phyloP scores from a whole-genome alignment of 2,888 invertebrate genomes.

The Elmis aenea region DNA sequence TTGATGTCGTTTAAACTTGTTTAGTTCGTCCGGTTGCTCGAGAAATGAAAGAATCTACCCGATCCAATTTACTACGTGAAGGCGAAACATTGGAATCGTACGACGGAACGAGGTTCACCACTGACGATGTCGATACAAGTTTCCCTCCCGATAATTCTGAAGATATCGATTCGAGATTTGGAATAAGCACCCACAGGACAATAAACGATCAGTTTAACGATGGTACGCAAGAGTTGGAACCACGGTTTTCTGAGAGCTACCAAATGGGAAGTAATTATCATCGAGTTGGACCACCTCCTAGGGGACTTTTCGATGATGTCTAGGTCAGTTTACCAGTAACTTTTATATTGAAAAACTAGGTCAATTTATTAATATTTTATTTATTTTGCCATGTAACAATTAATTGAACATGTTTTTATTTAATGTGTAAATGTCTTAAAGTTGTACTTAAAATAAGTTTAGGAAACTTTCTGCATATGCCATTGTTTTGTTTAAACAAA shows the following conservation, averaged over 20 bases:
- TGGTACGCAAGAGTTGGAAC: conserved; percentile 38
- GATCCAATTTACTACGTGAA: conserved; percentile 72
- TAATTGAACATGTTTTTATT: no score
- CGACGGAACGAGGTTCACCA: conserved; percentile 46
- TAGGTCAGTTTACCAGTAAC: conserved; percentile 44
- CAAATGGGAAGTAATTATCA: conserved; percentile 38
- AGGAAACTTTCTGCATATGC: no score
- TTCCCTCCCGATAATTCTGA: conserved; percentile 41
- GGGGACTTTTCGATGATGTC: conserved; percentile 80
- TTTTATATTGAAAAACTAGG: no score
- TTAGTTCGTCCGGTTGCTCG: conserved; percentile 51
- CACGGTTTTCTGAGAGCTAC: conserved; percentile 42
- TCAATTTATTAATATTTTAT: no score
- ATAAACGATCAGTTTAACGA: conserved; percentile 40
- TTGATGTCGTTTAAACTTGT: no score
- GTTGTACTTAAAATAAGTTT: no score
- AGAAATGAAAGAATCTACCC: conserved; percentile 64
- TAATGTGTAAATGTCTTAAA: no score
- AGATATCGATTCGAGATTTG: conserved; percentile 59
- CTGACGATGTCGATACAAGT: conserved; percentile 39
- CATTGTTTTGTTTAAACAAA: no score
- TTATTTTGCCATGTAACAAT: no score
- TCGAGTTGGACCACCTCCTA: conserved; percentile 65
- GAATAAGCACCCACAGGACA: conserved; percentile 56
- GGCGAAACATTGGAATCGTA: conserved; percentile 70